Percentiles rank a stretch among this genome's conserved stretches.
Evolutionary conservation across 2,113 vertebrate genomes (phyloP).

Genomic region (Leucoraja erinaceus): DNA sequence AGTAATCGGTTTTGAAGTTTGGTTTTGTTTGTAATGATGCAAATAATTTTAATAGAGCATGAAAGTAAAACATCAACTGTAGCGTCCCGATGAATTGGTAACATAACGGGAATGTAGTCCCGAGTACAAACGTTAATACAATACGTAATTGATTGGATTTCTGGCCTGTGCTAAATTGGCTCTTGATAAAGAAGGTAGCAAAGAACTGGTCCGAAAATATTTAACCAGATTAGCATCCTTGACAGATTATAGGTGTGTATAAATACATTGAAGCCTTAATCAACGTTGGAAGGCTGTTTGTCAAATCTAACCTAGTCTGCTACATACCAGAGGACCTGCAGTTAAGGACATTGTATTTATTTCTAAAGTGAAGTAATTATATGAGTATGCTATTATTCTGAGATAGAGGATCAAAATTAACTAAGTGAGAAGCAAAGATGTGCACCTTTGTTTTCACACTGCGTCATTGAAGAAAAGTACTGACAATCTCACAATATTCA

Average conservation of each 20-base stretch:
- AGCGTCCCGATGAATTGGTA: not conserved
- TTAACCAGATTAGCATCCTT: not conserved
- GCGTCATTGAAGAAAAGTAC: not conserved
- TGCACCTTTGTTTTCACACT: not conserved
- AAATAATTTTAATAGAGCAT: not conserved
- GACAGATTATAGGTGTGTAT: not conserved
- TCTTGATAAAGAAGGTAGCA: not conserved
- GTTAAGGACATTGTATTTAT: not conserved
- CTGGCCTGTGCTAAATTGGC: not conserved
- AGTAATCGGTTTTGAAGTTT: not conserved
- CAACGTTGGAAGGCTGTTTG: too few species aligned
- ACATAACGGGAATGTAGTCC: not conserved
- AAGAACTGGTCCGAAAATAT: not conserved
- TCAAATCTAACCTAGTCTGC: not conserved
- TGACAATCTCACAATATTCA: not conserved
- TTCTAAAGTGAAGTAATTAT: too few species aligned
- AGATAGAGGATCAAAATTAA: not conserved
- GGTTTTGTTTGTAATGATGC: not conserved
- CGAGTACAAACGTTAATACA: not conserved
- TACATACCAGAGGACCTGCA: not conserved
- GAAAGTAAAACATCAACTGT: too few species aligned
- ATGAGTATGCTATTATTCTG: not conserved
- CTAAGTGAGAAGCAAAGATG: not conserved
- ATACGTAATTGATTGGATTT: not conserved
- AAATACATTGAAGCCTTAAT: not conserved